These are phyloP conservation scores for Cenopis cana DNA, from an alignment of 2,888 invertebrate species.

Conservation along the genomic window DNA sequence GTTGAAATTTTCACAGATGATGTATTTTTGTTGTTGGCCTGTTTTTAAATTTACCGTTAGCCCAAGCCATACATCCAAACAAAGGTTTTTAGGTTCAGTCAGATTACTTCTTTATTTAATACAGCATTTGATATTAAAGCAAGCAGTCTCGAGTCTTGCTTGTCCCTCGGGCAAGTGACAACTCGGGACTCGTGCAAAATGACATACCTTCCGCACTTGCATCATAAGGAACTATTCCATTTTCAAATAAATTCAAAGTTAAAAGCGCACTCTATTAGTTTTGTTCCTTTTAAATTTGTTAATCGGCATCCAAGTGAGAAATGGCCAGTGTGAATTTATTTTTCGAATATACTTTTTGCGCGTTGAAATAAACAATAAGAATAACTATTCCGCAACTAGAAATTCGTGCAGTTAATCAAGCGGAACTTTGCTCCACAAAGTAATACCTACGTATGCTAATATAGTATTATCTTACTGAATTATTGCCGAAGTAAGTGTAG, in stretches of 20 bases:
- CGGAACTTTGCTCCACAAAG: conserved; percentile 45
- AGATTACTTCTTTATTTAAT: no score
- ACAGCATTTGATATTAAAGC: no score
- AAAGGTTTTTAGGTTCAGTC: no score
- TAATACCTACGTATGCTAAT: conserved; percentile 43
- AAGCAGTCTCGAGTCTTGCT: no score
- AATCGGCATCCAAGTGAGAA: conserved; percentile 14
- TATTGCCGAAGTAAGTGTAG: conserved; percentile 48
- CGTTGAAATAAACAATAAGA: conserved; percentile 13
- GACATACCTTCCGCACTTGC: no score
- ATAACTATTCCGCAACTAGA: conserved; percentile 17
- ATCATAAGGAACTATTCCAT: no score
- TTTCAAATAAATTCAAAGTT: conserved; percentile 19
- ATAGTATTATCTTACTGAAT: conserved; percentile 49
- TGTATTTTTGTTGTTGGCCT: no score
- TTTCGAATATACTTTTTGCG: conserved; percentile 11
- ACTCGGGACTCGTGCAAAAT: no score
- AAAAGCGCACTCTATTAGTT: conserved; percentile 14
- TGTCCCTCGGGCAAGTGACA: no score
- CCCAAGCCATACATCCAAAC: no score
- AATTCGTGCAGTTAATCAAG: conserved; percentile 38
- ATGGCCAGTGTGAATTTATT: conserved; percentile 3
- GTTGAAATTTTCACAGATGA: no score
- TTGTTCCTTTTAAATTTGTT: conserved; percentile 22
- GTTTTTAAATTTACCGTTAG: no score